Percentiles rank a stretch among this genome's conserved stretches.
These are phyloP conservation scores for Ianthella basta DNA, from an alignment of 37 sponge, comb jelly and placozoan species.

Conservation along the genomic window DNA sequence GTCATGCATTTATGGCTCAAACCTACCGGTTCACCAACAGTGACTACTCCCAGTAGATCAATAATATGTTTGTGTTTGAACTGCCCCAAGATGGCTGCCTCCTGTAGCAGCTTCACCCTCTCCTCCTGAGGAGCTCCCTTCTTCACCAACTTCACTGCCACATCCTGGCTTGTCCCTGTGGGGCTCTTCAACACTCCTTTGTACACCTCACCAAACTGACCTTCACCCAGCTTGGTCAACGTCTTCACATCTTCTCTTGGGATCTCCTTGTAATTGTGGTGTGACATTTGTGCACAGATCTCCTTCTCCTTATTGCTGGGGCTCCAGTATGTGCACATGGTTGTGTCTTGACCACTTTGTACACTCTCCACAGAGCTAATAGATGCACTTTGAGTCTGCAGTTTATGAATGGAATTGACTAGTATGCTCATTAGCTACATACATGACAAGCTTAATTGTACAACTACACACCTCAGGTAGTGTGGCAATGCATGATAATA, in stretches of 20 bases:
- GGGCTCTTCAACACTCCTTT: not conserved
- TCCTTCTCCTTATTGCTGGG: not conserved
- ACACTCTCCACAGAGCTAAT: too few relatives aligned
- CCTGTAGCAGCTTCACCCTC: not conserved
- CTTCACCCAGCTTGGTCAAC: not conserved
- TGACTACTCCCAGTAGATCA: not conserved
- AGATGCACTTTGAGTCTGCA: too few relatives aligned
- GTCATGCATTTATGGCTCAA: too few relatives aligned
- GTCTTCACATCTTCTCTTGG: not conserved
- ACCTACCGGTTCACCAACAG: not conserved
- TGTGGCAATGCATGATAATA: too few relatives aligned
- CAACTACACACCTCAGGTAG: too few relatives aligned
- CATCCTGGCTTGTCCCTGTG: not conserved
- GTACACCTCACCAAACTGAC: constrained; percentile 26
- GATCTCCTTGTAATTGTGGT: not conserved
- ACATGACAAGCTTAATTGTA: too few relatives aligned
- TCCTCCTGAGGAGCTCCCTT: constrained; percentile 8
- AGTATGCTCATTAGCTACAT: too few relatives aligned
- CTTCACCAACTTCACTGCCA: constrained; percentile 18
- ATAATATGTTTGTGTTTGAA: constrained; percentile 24
- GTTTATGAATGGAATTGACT: too few relatives aligned
- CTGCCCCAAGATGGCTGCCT: not conserved
- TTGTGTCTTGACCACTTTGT: too few relatives aligned
- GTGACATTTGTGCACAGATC: not conserved
- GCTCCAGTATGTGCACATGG: too few relatives aligned